Conservation (phyloP, 2,888 invertebrate genomes). For the Harmothoe impar region DNA sequence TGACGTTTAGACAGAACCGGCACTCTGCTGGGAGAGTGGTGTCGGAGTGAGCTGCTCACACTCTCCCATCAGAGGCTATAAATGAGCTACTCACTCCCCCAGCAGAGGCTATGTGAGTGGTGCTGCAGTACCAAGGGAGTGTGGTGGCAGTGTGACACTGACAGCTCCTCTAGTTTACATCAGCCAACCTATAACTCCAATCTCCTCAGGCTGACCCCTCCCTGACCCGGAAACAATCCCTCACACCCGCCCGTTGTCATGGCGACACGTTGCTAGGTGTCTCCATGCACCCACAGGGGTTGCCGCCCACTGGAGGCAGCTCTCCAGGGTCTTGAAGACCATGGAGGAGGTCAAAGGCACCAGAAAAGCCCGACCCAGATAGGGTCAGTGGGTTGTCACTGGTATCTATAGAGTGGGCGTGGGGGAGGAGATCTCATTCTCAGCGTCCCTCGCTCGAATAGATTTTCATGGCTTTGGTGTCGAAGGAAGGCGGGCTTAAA, state of each 20-base stretch:
- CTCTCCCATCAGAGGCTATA: too few relatives aligned
- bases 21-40: too few relatives aligned
- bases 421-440: too few relatives aligned
- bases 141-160: not conserved
- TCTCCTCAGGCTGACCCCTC: not conserved
- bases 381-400: not conserved
- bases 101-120: not conserved
- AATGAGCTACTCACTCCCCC: not conserved
- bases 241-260: constrained; percentile 19
- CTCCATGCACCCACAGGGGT: not conserved
- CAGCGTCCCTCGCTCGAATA: too few relatives aligned
- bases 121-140: not conserved
- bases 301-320: not conserved
- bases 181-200: constrained; percentile 13
- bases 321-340: not conserved
- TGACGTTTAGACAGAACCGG: too few relatives aligned
- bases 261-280: constrained; percentile 2
- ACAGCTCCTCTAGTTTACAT: not conserved
- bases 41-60: too few relatives aligned
- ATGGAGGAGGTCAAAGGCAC: not conserved
- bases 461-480: too few relatives aligned
- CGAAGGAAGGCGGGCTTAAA: too few relatives aligned
- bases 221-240: constrained; percentile 29
- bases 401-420: too few relatives aligned
- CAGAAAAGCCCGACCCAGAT: not conserved